phyloP scores from a whole-genome alignment of 2,797 vertebrate species.

The Lutjanus campechanus region DNA sequence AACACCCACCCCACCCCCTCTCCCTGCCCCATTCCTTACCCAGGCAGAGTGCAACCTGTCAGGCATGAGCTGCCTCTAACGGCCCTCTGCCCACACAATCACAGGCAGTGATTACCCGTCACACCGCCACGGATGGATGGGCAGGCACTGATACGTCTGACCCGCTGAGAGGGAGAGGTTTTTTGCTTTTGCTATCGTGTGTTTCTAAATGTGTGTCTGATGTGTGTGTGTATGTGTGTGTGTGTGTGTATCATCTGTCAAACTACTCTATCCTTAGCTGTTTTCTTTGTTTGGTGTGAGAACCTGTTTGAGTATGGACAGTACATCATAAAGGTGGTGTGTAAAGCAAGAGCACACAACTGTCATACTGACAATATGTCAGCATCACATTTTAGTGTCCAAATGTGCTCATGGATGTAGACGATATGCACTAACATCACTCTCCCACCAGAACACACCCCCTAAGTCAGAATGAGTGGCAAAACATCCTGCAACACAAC shows the following conservation, averaged over 20 bases:
- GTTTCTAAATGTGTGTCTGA: conserved; percentile 36
- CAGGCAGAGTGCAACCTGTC: conserved; percentile 73
- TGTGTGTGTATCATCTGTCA: conserved; percentile 54
- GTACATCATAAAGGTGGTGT: conserved; percentile 22
- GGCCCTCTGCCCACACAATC: conserved; percentile 79
- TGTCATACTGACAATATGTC: conserved; percentile 15
- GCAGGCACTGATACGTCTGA: conserved; percentile 72
- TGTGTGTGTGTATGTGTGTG: conserved; percentile 21
- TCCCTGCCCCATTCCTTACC: conserved; percentile 57
- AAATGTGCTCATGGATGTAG: conserved; percentile 14
- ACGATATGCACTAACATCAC: neutral
- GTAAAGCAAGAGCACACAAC: conserved; percentile 24
- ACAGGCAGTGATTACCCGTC: conserved; percentile 85
- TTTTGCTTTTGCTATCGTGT: conserved; percentile 48
- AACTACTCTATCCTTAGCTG: conserved; percentile 30
- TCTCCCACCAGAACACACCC: no score
- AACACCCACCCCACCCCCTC: conserved; percentile 13
- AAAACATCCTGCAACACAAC: no score
- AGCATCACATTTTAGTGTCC: conserved; percentile 15
- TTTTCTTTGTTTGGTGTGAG: conserved; percentile 45
- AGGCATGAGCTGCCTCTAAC: conserved; percentile 75
- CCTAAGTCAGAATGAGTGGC: no score
- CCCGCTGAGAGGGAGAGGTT: conserved; percentile 59
- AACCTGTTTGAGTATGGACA: conserved; percentile 11
- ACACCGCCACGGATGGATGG: conserved; percentile 76